Conservation (phyloP, 2,797 vertebrate species). For the Hypotaenidia okinawae region DNA sequence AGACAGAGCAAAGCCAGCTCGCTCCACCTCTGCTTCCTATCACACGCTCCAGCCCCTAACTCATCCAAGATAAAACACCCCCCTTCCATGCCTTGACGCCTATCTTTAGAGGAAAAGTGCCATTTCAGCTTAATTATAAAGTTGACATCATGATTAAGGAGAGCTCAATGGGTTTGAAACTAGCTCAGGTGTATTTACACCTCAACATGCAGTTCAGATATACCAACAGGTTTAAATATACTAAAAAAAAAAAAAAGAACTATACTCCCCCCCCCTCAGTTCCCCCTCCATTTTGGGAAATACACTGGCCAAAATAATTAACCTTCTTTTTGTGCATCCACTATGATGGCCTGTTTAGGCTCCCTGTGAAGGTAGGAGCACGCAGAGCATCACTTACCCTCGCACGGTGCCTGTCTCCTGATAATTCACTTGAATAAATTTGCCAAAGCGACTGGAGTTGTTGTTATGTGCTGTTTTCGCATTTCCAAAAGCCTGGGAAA, state of each 20-base stretch:
- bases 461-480: conserved; percentile 99
- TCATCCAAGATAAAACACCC: fast-evolving
- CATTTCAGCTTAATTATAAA: neutral
- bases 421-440: conserved; percentile 99
- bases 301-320: neutral
- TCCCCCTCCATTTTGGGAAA: neutral
- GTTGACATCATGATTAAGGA: neutral
- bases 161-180: neutral
- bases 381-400: conserved; percentile 82
- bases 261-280: no score
- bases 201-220: neutral
- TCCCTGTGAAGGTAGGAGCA: neutral
- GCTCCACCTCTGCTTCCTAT: neutral
- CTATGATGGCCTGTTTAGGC: neutral
- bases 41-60: neutral
- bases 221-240: neutral
- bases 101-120: neutral
- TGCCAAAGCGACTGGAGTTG: conserved; percentile 98
- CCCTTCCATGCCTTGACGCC: neutral
- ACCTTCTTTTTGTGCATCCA: fast-evolving
- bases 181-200: neutral
- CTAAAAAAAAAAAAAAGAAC: neutral
- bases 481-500: conserved; percentile 92
- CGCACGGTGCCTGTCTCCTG: conserved; percentile 97
- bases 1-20: neutral